Conservation (phyloP, 37 sponge, comb jelly and placozoan species). For the Bolinopsis microptera region DNA sequence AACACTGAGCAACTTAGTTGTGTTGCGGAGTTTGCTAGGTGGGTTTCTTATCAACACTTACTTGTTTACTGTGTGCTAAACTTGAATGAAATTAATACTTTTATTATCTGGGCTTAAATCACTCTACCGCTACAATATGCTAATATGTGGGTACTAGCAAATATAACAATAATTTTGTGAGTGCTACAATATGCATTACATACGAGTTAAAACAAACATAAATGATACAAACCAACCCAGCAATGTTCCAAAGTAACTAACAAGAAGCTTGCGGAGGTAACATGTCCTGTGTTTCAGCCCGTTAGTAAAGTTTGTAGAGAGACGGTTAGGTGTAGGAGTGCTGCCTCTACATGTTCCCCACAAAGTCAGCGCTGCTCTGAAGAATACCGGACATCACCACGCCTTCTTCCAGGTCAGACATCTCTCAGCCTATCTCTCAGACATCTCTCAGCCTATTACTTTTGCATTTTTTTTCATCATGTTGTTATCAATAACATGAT, state of each 20-base stretch:
- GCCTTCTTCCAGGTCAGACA: constrained; percentile 44
- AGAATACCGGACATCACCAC: constrained; percentile 73
- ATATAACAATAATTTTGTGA: not conserved
- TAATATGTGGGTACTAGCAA: not conserved
- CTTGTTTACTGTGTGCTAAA: not conserved
- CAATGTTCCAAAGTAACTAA: too few species aligned
- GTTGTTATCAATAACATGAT: too few species aligned
- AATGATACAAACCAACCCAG: too few species aligned
- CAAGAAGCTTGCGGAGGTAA: too few species aligned
- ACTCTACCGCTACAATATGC: too few species aligned
- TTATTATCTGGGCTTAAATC: too few species aligned
- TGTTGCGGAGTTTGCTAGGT: constrained; percentile 66
- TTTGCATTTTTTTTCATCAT: too few species aligned
- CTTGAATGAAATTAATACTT: too few species aligned
- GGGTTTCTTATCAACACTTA: too few species aligned
- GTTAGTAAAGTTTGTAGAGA: constrained; percentile 65
- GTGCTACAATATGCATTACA: too few species aligned
- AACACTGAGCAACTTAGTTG: constrained; percentile 31
- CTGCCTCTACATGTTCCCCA: constrained; percentile 75
- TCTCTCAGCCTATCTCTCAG: not conserved
- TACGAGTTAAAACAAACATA: too few species aligned
- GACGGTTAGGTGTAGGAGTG: constrained; percentile 70
- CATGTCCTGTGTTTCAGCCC: constrained; percentile 15
- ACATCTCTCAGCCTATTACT: too few species aligned
- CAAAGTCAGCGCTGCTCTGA: constrained; percentile 30